Evolutionary conservation across 2,888 invertebrate species (phyloP), one percentile per base, ranked within the genome.

Genomic region (Chrysopilus asiliformis): DNA sequence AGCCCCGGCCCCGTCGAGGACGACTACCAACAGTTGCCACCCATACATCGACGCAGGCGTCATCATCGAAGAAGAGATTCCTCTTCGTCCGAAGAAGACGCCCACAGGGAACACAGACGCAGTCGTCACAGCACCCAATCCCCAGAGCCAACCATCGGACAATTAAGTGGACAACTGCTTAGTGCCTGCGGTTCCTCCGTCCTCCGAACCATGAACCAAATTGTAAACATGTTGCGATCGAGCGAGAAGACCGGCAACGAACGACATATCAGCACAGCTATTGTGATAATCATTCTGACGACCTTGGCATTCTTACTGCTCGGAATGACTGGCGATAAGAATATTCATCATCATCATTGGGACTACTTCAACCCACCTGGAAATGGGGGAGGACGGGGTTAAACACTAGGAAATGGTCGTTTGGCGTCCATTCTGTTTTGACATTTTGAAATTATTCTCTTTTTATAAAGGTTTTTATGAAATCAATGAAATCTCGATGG

Each of bases 361-460:
- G 86, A 86, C 57, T 86, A 79, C 58, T 82, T 85, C 50, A 85
- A 85, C 65, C 85, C 85, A 9, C 85, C 85, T 7, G 75, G 74
- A 42, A 71, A 67, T 25, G n/a, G n/a, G n/a, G n/a, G n/a, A n/a
- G n/a, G n/a, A n/a, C n/a, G n/a, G n/a, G n/a, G n/a, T n/a, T n/a
- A n/a, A n/a, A n/a, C n/a, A n/a, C n/a, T n/a, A n/a, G n/a, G n/a
- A n/a, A n/a, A n/a, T n/a, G n/a, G n/a, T n/a, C n/a, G n/a, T n/a
- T n/a, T n/a, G n/a, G n/a, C n/a, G n/a, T n/a, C n/a, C n/a, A n/a
- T n/a, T n/a, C n/a, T n/a, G n/a, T n/a, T n/a, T n/a, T n/a, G n/a
- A n/a, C n/a, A n/a, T n/a, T n/a, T n/a, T n/a, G n/a, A n/a, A n/a
- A n/a, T n/a, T n/a, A n/a, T n/a, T n/a, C n/a, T n/a, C n/a, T n/a